These are phyloP conservation scores for Aphodius granarius DNA, from an alignment of 2,888 invertebrate genomes.

Conservation along the genomic window DNA sequence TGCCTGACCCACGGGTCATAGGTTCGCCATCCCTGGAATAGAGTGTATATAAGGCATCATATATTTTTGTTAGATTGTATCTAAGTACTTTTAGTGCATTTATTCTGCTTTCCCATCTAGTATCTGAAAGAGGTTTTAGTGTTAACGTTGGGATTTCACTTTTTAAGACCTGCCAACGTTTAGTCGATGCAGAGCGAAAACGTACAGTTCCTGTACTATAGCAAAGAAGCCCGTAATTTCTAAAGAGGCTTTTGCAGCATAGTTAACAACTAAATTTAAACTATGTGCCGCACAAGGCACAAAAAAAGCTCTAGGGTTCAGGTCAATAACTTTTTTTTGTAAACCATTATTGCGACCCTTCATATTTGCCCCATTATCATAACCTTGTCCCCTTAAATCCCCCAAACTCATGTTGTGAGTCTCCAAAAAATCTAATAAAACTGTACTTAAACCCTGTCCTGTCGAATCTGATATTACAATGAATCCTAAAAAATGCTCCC, in stretches of 20 bases:
- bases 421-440: not conserved
- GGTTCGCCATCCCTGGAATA: no score
- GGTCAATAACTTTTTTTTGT: not conserved
- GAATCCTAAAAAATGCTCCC: conserved; percentile 14
- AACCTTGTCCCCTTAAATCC: conserved; percentile 12
- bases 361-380: conserved; percentile 14
- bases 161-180: not conserved
- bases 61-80: not conserved
- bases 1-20: no score
- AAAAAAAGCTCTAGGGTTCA: not conserved
- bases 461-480: conserved; percentile 13
- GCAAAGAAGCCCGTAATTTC: not conserved
- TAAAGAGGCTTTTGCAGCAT: not conserved
- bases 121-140: not conserved
- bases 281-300: not conserved
- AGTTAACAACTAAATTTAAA: no score
- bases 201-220: not conserved
- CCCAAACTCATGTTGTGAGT: not conserved
- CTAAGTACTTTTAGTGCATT: not conserved
- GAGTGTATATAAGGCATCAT: no score
- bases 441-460: conserved; percentile 6
- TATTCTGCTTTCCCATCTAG: not conserved
- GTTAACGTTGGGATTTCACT: not conserved
- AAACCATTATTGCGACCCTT: not conserved
- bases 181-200: not conserved